Conservation (phyloP, 1,140 invertebrate genomes). For the Camponotus pennsylvanicus region DNA sequence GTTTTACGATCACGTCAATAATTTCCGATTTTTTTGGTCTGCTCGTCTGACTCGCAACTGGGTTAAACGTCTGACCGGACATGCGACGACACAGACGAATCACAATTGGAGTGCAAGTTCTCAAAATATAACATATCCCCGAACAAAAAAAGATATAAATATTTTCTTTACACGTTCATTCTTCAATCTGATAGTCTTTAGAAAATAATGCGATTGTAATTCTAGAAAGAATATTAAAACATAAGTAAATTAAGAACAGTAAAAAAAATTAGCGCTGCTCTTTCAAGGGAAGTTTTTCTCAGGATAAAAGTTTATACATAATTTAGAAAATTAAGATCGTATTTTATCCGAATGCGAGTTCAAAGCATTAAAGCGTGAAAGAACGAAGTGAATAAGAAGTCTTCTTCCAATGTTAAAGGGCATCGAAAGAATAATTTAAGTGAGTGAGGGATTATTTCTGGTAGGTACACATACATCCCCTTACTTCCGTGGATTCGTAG, state of each 20-base stretch:
- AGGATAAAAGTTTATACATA: constrained; percentile 35
- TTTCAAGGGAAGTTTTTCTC: background rate
- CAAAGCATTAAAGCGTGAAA: constrained; percentile 43
- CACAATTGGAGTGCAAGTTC: background rate
- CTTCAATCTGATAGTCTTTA: too few species aligned
- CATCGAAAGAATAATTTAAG: constrained; percentile 73
- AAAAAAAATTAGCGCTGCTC: background rate
- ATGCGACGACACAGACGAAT: background rate
- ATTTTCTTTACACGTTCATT: background rate
- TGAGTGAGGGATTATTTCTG: constrained; percentile 69
- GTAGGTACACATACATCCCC: constrained; percentile 1
- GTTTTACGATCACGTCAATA: constrained; percentile 52
- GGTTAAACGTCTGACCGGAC: constrained; percentile 9
- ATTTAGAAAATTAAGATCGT: constrained; percentile 51
- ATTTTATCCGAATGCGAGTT: background rate
- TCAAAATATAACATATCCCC: background rate
- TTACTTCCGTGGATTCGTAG: constrained; percentile 45
- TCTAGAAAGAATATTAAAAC: background rate
- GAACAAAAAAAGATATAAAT: background rate
- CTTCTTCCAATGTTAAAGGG: constrained; percentile 61
- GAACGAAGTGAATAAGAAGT: constrained; percentile 23
- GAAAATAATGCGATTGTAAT: background rate
- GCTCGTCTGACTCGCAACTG: constrained; percentile 17
- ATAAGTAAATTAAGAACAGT: background rate
- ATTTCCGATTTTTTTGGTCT: constrained; percentile 1